Base-by-base conservation (phyloP, 2,888 invertebrate genomes). In the Lepidocyrtinus sp. region DNA sequence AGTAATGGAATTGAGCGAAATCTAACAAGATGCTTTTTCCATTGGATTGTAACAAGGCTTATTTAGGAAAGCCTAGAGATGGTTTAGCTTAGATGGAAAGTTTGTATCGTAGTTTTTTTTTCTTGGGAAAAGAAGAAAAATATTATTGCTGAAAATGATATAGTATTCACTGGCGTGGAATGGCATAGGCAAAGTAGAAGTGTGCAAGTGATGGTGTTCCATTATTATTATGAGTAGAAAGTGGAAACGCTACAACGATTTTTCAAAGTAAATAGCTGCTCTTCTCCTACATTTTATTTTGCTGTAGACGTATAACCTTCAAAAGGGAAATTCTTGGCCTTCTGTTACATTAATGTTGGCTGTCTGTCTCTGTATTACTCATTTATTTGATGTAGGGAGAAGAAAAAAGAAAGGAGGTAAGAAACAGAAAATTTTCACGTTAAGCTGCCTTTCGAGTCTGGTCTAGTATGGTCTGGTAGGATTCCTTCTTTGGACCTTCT, bases 141-240 rank as follows among this genome's bases (percentile, higher is more conserved):
- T 19, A 59, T 50, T 50, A 26, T 27, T 3, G 9, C 25, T 76
- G 64, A 63, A 70, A 76, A 71, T 77, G 77, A 77, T 71, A 61
- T 70, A 77, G 26, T 50, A 71, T 5, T 36, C 65, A 70, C 61
- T 36, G 25, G 62, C 45, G 15, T 50, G 63, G n/a, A n/a, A n/a
- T n/a, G n/a, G 36, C 21, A 73, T 7, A 1, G 25, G 62, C 22
- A 64, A 67, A 71, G 67, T 61, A 64, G 61, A 67, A 77, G 71
- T 67, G 71, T 77, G 77, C 71, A 77, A 65, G 71, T 71, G 67
- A 77, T 77, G 77, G 75, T 61, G 59, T 71, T 59, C 46, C 61
- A 71, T 77, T 71, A 77, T 71, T 45, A 77, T 24, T 70, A 64
- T 63, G 62, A 50, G 63, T 1, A 72, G 62, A 72, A 45, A 22